A percentile compares a stretch with the other conserved stretches of the same genome.
phyloP scores from a whole-genome alignment of 2,888 invertebrate genomes.

The Subacronicta megacephala region DNA sequence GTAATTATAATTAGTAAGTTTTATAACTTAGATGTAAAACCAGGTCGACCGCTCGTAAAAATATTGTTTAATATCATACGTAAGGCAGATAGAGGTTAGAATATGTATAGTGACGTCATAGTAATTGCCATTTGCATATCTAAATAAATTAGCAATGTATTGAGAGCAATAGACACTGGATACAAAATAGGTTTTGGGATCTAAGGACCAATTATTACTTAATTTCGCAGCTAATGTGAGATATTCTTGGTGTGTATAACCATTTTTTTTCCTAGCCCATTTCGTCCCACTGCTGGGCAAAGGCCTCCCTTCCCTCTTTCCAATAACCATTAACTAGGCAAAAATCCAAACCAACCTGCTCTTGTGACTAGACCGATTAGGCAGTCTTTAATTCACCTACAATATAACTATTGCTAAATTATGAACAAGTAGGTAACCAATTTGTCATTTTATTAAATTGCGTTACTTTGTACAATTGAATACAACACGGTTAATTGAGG shows the following conservation, averaged over 20 bases:
- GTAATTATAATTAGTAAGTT: too few relatives aligned
- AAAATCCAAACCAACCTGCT: too few relatives aligned
- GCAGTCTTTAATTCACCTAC: not conserved
- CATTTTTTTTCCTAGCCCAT: too few relatives aligned
- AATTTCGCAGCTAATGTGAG: too few relatives aligned
- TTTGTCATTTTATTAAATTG: conserved; percentile 37
- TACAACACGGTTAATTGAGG: conserved; percentile 26
- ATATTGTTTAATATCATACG: conserved; percentile 1
- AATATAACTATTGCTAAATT: conserved; percentile 19
- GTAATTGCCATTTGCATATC: not conserved
- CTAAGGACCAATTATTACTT: too few relatives aligned
- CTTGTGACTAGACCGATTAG: too few relatives aligned
- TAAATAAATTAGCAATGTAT: not conserved
- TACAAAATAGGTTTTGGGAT: too few relatives aligned
- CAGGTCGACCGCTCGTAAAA: not conserved
- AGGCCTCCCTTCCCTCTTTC: too few relatives aligned
- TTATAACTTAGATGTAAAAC: not conserved
- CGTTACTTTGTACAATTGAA: conserved; percentile 8
- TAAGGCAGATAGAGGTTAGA: conserved; percentile 1
- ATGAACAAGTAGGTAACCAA: conserved; percentile 14
- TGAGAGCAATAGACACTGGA: not conserved
- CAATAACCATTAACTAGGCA: too few relatives aligned
- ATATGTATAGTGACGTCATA: not conserved
- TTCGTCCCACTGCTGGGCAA: too few relatives aligned
- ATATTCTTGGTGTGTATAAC: too few relatives aligned